Percentiles rank a stretch among this genome's conserved stretches.
Conservation (phyloP, 2,797 vertebrate genomes). For the Sebastes itinus region DNA sequence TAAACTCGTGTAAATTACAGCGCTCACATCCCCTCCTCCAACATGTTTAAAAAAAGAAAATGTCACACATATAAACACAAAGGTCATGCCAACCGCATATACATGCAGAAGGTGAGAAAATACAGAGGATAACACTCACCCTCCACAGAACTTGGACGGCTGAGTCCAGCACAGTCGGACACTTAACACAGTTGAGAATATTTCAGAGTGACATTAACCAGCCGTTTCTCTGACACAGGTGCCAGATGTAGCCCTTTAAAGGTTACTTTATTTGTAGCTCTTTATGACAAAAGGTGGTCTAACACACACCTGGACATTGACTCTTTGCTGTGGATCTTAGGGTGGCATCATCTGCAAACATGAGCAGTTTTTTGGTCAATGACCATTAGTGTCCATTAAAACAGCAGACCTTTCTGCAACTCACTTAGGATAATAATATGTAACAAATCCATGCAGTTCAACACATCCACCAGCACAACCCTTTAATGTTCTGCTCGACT, state of each 20-base stretch:
- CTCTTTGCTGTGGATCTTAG: background rate
- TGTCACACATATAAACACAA: background rate
- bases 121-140: background rate
- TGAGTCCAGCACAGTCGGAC: background rate
- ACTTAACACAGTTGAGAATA: background rate
- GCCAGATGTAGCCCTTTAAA: background rate
- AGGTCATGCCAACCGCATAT: background rate
- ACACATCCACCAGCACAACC: background rate
- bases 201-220: background rate
- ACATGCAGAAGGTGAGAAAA: background rate
- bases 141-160: background rate
- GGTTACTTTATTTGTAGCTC: background rate
- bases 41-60: background rate
- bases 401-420: background rate
- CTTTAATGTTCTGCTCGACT: background rate
- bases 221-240: background rate
- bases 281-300: background rate
- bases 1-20: background rate
- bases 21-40: background rate
- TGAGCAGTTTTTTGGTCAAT: background rate
- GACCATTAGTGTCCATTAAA: background rate
- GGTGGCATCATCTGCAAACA: background rate
- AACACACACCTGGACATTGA: background rate
- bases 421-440: too few relatives aligned
- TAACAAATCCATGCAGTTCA: background rate